phyloP scores from a whole-genome alignment of 2,888 invertebrate genomes.

The Trichacis sp. region DNA sequence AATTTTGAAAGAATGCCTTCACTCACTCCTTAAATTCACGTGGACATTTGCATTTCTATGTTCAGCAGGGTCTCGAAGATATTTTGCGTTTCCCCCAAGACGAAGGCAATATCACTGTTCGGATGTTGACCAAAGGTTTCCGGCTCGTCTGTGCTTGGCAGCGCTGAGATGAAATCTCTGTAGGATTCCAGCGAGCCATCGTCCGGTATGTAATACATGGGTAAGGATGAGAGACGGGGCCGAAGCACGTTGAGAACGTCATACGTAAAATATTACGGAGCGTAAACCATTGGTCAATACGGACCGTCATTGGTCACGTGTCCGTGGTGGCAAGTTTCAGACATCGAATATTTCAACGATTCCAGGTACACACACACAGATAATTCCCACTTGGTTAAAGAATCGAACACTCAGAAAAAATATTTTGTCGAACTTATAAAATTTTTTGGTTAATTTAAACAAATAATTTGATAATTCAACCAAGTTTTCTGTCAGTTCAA shows the following conservation, averaged over 20 bases:
- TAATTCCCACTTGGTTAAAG: no score
- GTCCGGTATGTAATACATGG: constrained; percentile 84
- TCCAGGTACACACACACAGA: no score
- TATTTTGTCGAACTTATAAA: no score
- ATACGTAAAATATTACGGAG: constrained; percentile 85
- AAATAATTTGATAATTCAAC: no score
- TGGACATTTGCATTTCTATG: constrained; percentile 77
- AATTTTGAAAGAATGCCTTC: no score
- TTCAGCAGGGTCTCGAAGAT: constrained; percentile 84
- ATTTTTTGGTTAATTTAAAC: no score
- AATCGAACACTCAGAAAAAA: no score
- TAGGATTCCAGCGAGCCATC: constrained; percentile 87
- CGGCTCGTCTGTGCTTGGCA: constrained; percentile 84
- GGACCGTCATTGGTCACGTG: constrained; percentile 84
- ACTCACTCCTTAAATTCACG: neutral
- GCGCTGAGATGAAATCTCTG: constrained; percentile 81
- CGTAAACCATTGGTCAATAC: constrained; percentile 84
- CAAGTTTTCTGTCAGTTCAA: no score
- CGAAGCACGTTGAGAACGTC: constrained; percentile 76
- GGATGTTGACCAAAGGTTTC: constrained; percentile 92
- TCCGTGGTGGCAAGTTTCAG: constrained; percentile 91
- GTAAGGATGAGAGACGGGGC: constrained; percentile 81
- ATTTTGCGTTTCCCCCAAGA: constrained; percentile 82
- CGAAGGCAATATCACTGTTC: constrained; percentile 89
- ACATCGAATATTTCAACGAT: constrained; percentile 87